Conservation (phyloP, 2,113 vertebrate genomes). For the Saguinus midas region DNA sequence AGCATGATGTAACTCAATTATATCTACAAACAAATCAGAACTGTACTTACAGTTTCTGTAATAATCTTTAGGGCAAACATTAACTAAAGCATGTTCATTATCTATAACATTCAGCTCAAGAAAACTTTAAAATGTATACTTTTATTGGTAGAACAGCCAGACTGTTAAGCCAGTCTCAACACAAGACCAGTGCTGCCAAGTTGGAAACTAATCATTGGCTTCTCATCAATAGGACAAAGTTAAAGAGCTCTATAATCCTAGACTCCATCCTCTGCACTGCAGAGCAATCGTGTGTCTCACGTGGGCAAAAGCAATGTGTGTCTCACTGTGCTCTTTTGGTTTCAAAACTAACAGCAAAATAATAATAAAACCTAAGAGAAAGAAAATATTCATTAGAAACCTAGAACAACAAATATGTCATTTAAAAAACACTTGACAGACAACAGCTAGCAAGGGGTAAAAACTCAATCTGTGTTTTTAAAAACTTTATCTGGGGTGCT, state of each 20-base stretch:
- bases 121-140: not conserved
- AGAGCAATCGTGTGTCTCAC: too few relatives aligned
- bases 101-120: not conserved
- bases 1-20: not conserved
- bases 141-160: not conserved
- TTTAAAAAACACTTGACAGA: not conserved
- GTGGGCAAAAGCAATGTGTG: not conserved
- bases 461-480: not conserved
- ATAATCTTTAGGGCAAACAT: not conserved
- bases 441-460: not conserved
- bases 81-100: not conserved
- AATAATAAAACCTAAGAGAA: conserved; percentile 10
- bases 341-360: not conserved
- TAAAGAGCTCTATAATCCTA: not conserved
- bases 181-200: not conserved
- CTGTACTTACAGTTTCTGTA: not conserved
- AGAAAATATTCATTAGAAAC: not conserved
- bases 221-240: not conserved
- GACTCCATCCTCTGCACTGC: not conserved
- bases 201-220: not conserved
- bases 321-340: not conserved
- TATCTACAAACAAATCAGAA: not conserved
- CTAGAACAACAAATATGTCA: not conserved
- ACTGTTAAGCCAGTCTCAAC: not conserved
- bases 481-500: not conserved